These are phyloP conservation scores for Premnoplex brunnescens DNA, from an alignment of 2,797 vertebrate species.

Conservation along the genomic window DNA sequence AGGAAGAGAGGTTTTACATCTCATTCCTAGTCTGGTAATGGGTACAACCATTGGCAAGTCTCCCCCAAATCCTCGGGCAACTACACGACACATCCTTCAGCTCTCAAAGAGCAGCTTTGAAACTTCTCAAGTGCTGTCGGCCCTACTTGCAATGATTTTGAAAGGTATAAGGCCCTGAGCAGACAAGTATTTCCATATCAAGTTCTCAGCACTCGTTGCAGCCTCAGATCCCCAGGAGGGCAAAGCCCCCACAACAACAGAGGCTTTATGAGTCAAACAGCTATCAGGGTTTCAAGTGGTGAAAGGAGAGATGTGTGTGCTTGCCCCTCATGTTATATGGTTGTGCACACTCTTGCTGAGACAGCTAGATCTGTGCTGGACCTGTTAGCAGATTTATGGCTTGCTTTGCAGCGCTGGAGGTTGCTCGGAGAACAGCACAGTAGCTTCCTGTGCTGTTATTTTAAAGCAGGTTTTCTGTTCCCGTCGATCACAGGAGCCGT, in stretches of 20 bases:
- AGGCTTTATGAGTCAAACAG: neutral
- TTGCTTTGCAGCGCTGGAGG: neutral
- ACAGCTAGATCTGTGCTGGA: neutral
- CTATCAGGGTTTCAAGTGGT: neutral
- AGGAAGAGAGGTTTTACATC: neutral
- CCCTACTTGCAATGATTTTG: neutral
- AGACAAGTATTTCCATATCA: neutral
- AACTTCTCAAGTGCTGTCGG: neutral
- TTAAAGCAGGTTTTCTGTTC: conserved; percentile 48
- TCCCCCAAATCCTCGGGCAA: neutral
- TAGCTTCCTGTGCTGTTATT: conserved; percentile 30
- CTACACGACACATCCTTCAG: neutral
- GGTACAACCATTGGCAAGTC: neutral
- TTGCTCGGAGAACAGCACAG: conserved; percentile 22
- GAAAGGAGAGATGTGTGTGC: conserved; percentile 20
- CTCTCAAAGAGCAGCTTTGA: neutral
- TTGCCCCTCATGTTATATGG: neutral
- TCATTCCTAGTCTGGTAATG: neutral
- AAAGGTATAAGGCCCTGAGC: neutral
- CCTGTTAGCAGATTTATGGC: conserved; percentile 51
- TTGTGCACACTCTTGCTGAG: neutral
- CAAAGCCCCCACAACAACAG: neutral
- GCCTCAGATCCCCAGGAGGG: neutral
- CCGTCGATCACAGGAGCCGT: neutral
- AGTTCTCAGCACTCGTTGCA: neutral